phyloP scores from a whole-genome alignment of 2,797 vertebrate species.

The Bryconaethiops microstoma region DNA sequence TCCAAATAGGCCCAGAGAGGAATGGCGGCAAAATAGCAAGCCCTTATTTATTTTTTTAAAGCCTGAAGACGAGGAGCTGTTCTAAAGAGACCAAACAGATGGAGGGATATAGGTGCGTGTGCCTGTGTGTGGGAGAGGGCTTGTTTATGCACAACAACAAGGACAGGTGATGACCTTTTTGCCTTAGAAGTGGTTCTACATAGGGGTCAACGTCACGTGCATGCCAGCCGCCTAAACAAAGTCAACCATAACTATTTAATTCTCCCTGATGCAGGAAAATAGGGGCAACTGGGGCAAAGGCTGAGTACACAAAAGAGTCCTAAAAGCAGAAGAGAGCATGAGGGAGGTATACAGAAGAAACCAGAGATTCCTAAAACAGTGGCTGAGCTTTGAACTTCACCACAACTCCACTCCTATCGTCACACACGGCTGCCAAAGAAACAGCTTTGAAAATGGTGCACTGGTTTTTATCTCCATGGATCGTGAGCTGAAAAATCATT shows the following conservation, averaged over 20 bases:
- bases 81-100: slow-evolving; percentile 12
- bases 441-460: not conserved
- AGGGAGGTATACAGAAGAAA: not conserved
- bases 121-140: not conserved
- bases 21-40: slow-evolving; percentile 33
- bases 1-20: slow-evolving; percentile 37
- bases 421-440: not conserved
- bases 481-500: not conserved
- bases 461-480: slow-evolving; percentile 4
- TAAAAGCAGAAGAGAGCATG: not conserved
- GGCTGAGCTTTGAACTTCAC: not conserved
- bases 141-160: slow-evolving; percentile 7
- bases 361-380: not conserved
- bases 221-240: slow-evolving; percentile 11
- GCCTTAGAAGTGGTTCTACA: slow-evolving; percentile 5
- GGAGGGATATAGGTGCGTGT: not conserved
- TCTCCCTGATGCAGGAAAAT: slow-evolving; percentile 8
- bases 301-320: slow-evolving; percentile 14
- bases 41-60: slow-evolving; percentile 52
- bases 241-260: slow-evolving; percentile 13
- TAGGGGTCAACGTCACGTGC: not conserved
- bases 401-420: not conserved
- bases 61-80: slow-evolving; percentile 16
- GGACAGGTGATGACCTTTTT: slow-evolving; percentile 1
- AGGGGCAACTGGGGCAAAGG: not conserved